These are phyloP conservation scores for Drosophila elegans DNA, from an alignment of 1,140 invertebrate species.

Conservation along the genomic window DNA sequence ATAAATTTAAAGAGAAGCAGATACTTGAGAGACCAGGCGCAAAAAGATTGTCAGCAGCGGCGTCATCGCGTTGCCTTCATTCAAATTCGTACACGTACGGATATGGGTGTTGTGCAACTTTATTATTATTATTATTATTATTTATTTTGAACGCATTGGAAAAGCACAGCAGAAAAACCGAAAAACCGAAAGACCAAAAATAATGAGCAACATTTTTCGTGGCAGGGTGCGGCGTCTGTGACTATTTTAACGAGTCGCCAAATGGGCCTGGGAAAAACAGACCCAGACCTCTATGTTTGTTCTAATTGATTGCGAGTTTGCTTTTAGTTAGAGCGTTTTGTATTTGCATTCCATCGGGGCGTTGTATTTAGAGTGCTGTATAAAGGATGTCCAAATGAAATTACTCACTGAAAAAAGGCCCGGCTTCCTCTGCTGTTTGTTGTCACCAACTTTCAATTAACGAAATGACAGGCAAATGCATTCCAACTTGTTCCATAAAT, in stretches of 20 bases:
- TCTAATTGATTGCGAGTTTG: conserved; percentile 48
- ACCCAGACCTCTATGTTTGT: conserved; percentile 18
- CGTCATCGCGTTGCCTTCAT: conserved; percentile 21
- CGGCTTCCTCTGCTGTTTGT: conserved; percentile 30
- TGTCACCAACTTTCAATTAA: conserved; percentile 59
- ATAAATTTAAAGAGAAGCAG: conserved; percentile 37
- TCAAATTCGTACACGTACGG: conserved; percentile 44
- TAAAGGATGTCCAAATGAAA: conserved; percentile 43
- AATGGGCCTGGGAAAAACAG: conserved; percentile 40
- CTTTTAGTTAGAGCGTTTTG: conserved; percentile 29
- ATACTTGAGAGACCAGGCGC: conserved; percentile 6
- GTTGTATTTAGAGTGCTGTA: not conserved
- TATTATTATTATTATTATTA: conserved; percentile 26
- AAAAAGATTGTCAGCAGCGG: conserved; percentile 24
- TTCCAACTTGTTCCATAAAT: conserved; percentile 39
- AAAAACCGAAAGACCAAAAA: conserved; percentile 12
- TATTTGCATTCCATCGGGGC: conserved; percentile 20
- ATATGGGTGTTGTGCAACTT: conserved; percentile 47
- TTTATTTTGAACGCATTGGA: conserved; percentile 44
- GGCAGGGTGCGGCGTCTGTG: conserved; percentile 32
- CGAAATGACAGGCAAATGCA: conserved; percentile 55
- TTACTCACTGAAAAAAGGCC: conserved; percentile 25
- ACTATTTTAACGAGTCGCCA: conserved; percentile 40
- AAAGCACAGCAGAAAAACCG: conserved; percentile 40
- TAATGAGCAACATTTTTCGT: conserved; percentile 42